phyloP scores from a whole-genome alignment of 2,888 invertebrate genomes.

The Sesia bembeciformis region DNA sequence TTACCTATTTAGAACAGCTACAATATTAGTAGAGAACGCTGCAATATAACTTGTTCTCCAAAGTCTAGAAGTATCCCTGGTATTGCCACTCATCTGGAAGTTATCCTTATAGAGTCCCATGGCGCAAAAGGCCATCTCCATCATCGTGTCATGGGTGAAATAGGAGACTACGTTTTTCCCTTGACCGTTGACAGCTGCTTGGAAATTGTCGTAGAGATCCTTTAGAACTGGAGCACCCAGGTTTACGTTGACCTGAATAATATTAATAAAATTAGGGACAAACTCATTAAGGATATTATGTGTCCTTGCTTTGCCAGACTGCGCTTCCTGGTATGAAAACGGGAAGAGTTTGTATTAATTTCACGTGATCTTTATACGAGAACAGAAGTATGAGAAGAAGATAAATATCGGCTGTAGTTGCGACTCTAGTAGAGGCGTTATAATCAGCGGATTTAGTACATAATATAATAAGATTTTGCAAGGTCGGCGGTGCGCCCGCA shows the following conservation, averaged over 20 bases:
- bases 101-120: constrained; percentile 78
- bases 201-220: constrained; percentile 76
- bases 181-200: constrained; percentile 23
- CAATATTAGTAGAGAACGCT: constrained; percentile 82
- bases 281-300: too few species aligned
- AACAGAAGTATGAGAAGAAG: too few species aligned
- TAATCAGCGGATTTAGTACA: too few species aligned
- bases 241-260: constrained; percentile 70
- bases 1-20: constrained; percentile 83
- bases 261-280: too few species aligned
- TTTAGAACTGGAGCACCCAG: constrained; percentile 79
- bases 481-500: too few species aligned
- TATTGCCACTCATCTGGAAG: constrained; percentile 66
- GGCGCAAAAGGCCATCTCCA: constrained; percentile 77
- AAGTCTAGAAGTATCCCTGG: constrained; percentile 69
- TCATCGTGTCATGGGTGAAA: constrained; percentile 79
- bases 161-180: constrained; percentile 75
- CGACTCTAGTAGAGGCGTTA: too few species aligned
- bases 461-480: too few species aligned
- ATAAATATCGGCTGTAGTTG: too few species aligned
- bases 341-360: too few species aligned
- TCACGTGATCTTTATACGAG: too few species aligned
- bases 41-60: constrained; percentile 81
- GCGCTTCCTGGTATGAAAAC: too few species aligned
- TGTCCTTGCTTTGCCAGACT: too few species aligned